phyloP scores from a whole-genome alignment of 2,113 vertebrate genomes.

The Apistogramma diplotaenia region DNA sequence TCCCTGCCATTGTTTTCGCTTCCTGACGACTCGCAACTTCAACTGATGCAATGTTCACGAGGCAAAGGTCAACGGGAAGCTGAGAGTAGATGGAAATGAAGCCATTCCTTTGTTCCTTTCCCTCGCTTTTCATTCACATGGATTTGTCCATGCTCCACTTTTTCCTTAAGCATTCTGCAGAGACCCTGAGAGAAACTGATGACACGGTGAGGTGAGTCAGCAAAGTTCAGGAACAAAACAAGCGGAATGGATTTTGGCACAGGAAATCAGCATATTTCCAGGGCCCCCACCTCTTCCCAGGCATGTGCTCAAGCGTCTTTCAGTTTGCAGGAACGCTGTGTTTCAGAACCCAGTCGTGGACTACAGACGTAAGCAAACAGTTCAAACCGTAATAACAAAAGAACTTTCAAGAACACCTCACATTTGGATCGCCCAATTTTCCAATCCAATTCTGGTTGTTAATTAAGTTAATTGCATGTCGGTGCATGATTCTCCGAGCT shows the following conservation, averaged over 20 bases:
- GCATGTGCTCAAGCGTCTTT: conserved; percentile 35
- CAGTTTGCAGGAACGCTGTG: not conserved
- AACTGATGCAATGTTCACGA: conserved; percentile 65
- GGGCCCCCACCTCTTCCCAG: not conserved
- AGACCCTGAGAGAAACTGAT: conserved; percentile 14
- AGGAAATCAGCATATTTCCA: conserved; percentile 53
- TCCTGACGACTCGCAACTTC: conserved; percentile 57
- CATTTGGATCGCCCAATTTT: not conserved
- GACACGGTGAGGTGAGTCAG: conserved; percentile 68
- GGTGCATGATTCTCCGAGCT: no score
- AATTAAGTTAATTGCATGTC: conserved; percentile 7
- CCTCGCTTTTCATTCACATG: conserved; percentile 32
- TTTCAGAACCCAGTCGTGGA: not conserved
- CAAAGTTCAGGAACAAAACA: conserved; percentile 50
- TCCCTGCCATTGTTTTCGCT: conserved; percentile 75
- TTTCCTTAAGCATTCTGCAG: conserved; percentile 26
- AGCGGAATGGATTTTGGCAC: conserved; percentile 34
- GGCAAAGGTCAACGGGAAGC: conserved; percentile 64
- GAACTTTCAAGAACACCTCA: not conserved
- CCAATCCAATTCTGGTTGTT: not conserved
- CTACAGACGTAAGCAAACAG: not conserved
- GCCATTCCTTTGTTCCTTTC: conserved; percentile 31
- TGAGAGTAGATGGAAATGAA: conserved; percentile 43
- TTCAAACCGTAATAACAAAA: not conserved
- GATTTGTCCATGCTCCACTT: not conserved